Conservation (phyloP, 2,888 invertebrate species). For the Peribatodes rhomboidaria region DNA sequence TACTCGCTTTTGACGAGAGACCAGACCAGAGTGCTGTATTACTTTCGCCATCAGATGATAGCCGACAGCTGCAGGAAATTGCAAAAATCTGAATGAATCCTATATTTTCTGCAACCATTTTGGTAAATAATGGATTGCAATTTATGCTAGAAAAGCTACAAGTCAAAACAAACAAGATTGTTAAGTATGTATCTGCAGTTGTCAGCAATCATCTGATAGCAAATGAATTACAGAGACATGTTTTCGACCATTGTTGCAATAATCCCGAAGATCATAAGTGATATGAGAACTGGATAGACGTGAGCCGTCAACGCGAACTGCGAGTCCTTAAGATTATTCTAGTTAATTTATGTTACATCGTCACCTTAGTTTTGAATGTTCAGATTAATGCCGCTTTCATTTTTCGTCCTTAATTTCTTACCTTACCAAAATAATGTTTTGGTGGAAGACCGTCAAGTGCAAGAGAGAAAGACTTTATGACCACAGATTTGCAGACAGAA, state of each 20-base stretch:
- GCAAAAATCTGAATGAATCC: too few species aligned
- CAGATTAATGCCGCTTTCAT: slow-evolving; percentile 40
- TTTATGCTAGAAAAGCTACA: too few species aligned
- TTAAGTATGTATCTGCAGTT: too few species aligned
- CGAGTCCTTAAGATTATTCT: not conserved
- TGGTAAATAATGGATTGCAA: too few species aligned
- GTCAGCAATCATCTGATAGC: too few species aligned
- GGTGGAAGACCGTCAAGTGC: slow-evolving; percentile 37
- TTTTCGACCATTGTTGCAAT: not conserved
- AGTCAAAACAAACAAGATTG: too few species aligned
- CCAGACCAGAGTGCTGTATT: slow-evolving; percentile 23
- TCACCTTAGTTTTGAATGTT: slow-evolving; percentile 40
- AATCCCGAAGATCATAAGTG: not conserved
- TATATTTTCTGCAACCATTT: too few species aligned
- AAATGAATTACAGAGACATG: not conserved
- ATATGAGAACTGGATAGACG: not conserved
- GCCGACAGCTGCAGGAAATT: too few species aligned
- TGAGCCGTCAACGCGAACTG: not conserved
- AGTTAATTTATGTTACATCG: slow-evolving; percentile 6
- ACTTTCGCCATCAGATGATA: too few species aligned
- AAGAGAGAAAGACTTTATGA: slow-evolving; percentile 38
- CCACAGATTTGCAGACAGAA: slow-evolving; percentile 22
- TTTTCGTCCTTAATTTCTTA: slow-evolving; percentile 49
- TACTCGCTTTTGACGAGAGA: slow-evolving; percentile 16
- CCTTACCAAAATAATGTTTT: slow-evolving; percentile 56